These are phyloP conservation scores for Phalacrocorax carbo DNA, from an alignment of 2,113 vertebrate genomes.

Conservation along the genomic window DNA sequence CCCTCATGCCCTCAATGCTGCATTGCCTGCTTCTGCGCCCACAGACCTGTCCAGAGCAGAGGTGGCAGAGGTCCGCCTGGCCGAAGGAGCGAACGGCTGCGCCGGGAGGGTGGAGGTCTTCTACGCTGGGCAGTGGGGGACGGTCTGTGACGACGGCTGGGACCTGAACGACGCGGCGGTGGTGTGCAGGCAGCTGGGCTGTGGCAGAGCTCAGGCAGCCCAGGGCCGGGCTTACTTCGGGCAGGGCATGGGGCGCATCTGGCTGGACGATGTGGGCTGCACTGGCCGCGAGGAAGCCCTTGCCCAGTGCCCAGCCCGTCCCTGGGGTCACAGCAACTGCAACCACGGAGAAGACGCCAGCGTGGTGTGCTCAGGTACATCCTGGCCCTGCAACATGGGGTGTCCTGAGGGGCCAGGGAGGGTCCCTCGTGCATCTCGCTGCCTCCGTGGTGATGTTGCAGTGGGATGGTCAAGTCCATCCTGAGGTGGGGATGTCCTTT, in stretches of 20 bases:
- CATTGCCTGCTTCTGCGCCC: too few relatives aligned
- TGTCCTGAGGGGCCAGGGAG: neutral
- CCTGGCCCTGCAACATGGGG: neutral
- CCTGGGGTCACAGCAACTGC: neutral
- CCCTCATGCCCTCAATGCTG: too few relatives aligned
- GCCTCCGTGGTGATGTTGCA: neutral
- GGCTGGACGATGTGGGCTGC: neutral
- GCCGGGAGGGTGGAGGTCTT: neutral
- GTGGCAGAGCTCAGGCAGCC: neutral
- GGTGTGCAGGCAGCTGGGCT: constrained; percentile 34
- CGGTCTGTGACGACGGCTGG: constrained; percentile 27
- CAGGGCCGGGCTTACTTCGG: neutral
- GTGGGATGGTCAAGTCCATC: neutral
- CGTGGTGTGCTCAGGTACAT: neutral
- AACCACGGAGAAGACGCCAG: neutral
- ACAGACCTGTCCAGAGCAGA: too few relatives aligned
- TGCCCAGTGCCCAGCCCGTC: neutral
- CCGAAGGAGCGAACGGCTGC: neutral
- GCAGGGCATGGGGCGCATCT: neutral
- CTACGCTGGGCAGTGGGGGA: constrained; percentile 29
- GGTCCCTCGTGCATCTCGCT: neutral
- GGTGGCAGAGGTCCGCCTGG: too few relatives aligned
- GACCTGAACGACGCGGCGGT: neutral
- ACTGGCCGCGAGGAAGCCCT: rapidly evolving
- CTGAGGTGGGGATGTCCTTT: too few relatives aligned